Evolutionary conservation across 1,140 invertebrate genomes (phyloP).

Genomic region (Helicoverpa zea): DNA sequence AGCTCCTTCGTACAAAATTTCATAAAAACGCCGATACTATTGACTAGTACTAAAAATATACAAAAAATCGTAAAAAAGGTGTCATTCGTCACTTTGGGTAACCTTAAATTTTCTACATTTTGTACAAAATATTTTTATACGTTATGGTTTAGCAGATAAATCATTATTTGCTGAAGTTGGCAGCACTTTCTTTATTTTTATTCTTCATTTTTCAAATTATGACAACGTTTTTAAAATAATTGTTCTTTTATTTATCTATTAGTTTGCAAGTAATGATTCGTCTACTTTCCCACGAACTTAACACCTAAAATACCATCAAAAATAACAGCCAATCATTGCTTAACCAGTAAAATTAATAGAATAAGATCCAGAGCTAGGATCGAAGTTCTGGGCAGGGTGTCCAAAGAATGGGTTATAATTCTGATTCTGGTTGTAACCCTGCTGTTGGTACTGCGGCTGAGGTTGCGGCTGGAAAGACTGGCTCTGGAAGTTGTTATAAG

Average conservation of each 20-base stretch:
- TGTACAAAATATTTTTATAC: slow-evolving; percentile 41
- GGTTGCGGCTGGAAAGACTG: slow-evolving; percentile 71
- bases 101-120: slow-evolving; percentile 40
- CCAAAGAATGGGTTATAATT: slow-evolving; percentile 85
- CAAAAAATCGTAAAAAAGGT: slow-evolving; percentile 61
- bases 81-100: slow-evolving; percentile 55
- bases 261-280: not conserved
- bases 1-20: slow-evolving; percentile 31
- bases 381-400: slow-evolving; percentile 89
- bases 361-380: slow-evolving; percentile 90
- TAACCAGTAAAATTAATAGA: slow-evolving; percentile 89
- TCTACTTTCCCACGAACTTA: slow-evolving; percentile 6
- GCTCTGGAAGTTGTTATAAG: slow-evolving; percentile 68
- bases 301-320: slow-evolving; percentile 22
- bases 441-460: slow-evolving; percentile 67
- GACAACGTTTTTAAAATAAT: no score
- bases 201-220: not conserved
- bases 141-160: not conserved
- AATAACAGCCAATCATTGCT: not conserved
- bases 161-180: not conserved
- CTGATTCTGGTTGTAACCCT: slow-evolving; percentile 81
- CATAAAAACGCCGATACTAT: slow-evolving; percentile 51
- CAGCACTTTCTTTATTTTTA: not conserved
- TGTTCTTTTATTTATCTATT: no score
- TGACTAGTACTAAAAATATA: slow-evolving; percentile 73